Conservation (phyloP, 2,888 invertebrate species). For the Ichneumoninae sp. region DNA sequence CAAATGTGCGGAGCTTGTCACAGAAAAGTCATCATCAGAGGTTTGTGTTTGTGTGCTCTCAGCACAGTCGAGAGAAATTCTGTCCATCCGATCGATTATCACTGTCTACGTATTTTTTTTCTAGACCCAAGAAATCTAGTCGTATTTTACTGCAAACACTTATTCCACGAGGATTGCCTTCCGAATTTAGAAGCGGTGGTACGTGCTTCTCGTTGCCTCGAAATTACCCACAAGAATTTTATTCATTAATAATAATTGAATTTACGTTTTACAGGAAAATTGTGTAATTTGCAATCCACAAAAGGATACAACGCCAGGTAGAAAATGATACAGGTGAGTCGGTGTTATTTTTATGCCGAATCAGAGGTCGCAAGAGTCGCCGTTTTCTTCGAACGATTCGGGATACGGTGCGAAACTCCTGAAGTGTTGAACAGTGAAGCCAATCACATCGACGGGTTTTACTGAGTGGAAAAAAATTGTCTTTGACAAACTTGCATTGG, state of each 20-base stretch:
- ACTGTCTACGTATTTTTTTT: constrained; percentile 68
- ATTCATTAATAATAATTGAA: constrained; percentile 38
- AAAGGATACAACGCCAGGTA: constrained; percentile 74
- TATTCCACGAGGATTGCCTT: constrained; percentile 94
- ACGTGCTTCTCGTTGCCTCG: constrained; percentile 59
- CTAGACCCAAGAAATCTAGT: constrained; percentile 90
- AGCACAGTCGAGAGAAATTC: neutral
- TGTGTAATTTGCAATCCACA: constrained; percentile 86
- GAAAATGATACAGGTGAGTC: constrained; percentile 74
- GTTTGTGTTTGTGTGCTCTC: constrained; percentile 76
- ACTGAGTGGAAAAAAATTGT: constrained; percentile 64
- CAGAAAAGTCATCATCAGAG: constrained; percentile 90
- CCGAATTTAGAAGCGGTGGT: constrained; percentile 85
- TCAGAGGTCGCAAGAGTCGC: constrained; percentile 2
- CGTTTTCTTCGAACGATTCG: constrained; percentile 33
- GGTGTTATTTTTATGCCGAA: neutral
- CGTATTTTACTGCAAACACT: constrained; percentile 95
- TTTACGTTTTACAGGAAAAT: constrained; percentile 83
- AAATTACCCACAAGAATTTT: constrained; percentile 26
- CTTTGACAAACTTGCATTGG: constrained; percentile 4
- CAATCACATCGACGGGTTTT: constrained; percentile 76
- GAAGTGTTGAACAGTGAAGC: constrained; percentile 79
- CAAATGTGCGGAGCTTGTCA: constrained; percentile 92
- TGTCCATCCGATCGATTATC: neutral
- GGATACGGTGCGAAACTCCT: constrained; percentile 71